A percentile compares a stretch with the other conserved stretches of the same genome.
phyloP scores from a whole-genome alignment of 2,797 vertebrate genomes.

The Buceros bicornis region DNA sequence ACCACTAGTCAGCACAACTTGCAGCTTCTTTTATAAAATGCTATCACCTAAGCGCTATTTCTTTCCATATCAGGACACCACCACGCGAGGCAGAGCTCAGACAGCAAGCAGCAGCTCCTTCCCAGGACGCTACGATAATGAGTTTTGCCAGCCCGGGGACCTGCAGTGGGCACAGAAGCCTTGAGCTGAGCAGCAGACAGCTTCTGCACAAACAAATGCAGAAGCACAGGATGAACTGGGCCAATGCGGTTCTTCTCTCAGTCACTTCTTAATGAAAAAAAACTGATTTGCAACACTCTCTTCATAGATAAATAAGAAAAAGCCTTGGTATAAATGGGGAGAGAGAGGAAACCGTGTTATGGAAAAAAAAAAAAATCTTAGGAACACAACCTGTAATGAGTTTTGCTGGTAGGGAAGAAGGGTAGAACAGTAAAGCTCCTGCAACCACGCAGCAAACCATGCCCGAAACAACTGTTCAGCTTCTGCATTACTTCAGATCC shows the following conservation, averaged over 20 bases:
- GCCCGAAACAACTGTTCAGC: background rate
- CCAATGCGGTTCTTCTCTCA: background rate
- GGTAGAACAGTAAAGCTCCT: background rate
- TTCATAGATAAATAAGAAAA: background rate
- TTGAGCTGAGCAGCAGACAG: background rate
- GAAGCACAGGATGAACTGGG: background rate
- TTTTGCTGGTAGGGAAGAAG: background rate
- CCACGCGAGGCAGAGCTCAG: background rate
- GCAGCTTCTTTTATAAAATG: background rate
- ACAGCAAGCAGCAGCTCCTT: background rate
- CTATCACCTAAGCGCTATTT: background rate
- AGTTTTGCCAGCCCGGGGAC: background rate
- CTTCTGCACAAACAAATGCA: background rate
- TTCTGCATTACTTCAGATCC: background rate
- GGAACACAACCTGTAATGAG: background rate
- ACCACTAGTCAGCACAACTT: too few relatives aligned
- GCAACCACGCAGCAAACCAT: fast-evolving
- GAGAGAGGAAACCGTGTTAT: background rate
- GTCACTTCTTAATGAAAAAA: background rate
- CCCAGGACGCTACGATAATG: fast-evolving
- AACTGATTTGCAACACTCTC: background rate
- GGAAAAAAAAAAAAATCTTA: background rate
- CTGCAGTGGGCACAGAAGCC: background rate
- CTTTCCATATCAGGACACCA: fast-evolving
- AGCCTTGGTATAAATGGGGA: background rate